These are phyloP conservation scores for Amblyornis subalaris DNA, from an alignment of 2,113 vertebrate species.

Conservation along the genomic window DNA sequence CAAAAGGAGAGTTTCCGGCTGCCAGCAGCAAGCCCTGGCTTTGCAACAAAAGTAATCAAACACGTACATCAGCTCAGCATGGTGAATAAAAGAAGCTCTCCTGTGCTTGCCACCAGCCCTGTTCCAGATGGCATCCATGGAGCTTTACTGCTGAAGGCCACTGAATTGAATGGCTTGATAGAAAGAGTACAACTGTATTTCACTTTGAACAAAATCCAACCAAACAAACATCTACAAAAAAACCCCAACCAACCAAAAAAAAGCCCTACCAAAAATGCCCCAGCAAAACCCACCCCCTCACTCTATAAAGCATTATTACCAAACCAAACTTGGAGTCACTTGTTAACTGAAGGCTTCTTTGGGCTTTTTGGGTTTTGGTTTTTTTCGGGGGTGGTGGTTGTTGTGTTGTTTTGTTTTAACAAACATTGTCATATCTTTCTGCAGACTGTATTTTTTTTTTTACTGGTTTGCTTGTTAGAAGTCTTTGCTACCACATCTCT, in stretches of 20 bases:
- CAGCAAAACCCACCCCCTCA: not conserved
- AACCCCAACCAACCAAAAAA: not conserved
- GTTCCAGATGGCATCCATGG: not conserved
- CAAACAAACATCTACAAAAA: not conserved
- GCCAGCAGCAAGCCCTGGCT: not conserved
- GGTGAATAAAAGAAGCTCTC: not conserved
- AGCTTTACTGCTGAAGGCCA: not conserved
- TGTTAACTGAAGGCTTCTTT: not conserved
- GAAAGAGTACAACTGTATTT: not conserved
- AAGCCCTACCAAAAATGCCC: not conserved
- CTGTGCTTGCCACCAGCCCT: not conserved
- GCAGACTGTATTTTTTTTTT: not conserved
- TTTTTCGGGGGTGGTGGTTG: not conserved
- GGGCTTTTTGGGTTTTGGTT: not conserved
- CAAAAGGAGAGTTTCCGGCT: not conserved
- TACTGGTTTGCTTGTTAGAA: not conserved
- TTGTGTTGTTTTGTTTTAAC: not conserved
- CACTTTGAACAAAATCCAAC: not conserved
- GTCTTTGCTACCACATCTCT: not conserved
- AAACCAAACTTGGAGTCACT: not conserved
- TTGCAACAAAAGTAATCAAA: not conserved
- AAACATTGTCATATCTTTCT: not conserved
- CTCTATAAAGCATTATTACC: not conserved
- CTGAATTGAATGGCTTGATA: not conserved
- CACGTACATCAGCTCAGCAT: rapidly evolving